Conservation (phyloP, 1,140 invertebrate species). For the Eumaeus atala region DNA sequence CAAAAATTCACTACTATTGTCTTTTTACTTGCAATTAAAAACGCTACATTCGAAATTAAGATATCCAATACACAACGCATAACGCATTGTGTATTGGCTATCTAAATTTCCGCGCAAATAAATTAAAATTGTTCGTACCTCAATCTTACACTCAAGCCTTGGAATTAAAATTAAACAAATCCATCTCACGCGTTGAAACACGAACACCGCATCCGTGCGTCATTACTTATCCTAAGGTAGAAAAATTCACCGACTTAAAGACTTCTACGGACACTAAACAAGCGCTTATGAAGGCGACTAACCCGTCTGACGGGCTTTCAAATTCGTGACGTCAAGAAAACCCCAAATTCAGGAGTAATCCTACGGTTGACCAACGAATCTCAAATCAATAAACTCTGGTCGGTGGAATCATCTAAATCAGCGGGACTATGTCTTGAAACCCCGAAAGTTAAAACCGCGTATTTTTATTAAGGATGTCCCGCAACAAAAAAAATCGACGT, state of each 20-base stretch:
- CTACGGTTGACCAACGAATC: background rate
- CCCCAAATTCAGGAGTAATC: too few species aligned
- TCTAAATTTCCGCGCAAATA: slow-evolving; percentile 5
- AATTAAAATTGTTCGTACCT: background rate
- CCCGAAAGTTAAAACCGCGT: slow-evolving; percentile 1
- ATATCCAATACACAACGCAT: background rate
- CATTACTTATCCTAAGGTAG: slow-evolving; percentile 2
- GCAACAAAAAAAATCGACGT: background rate
- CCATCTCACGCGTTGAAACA: background rate
- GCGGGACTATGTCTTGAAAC: slow-evolving; percentile 8
- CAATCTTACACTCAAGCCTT: background rate
- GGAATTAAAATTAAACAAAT: background rate
- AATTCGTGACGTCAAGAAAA: background rate
- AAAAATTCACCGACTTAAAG: background rate
- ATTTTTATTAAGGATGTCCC: slow-evolving; percentile 5
- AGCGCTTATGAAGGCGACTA: too few species aligned
- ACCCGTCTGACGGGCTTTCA: background rate
- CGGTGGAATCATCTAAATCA: slow-evolving; percentile 4
- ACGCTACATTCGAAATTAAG: background rate
- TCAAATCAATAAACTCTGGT: slow-evolving; percentile 3
- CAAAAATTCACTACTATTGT: background rate
- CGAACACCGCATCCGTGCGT: background rate
- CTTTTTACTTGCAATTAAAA: background rate
- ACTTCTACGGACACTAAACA: background rate
- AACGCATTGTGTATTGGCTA: too few species aligned